Conservation (phyloP, 2,113 vertebrate genomes). For the Sorex araneus region DNA sequence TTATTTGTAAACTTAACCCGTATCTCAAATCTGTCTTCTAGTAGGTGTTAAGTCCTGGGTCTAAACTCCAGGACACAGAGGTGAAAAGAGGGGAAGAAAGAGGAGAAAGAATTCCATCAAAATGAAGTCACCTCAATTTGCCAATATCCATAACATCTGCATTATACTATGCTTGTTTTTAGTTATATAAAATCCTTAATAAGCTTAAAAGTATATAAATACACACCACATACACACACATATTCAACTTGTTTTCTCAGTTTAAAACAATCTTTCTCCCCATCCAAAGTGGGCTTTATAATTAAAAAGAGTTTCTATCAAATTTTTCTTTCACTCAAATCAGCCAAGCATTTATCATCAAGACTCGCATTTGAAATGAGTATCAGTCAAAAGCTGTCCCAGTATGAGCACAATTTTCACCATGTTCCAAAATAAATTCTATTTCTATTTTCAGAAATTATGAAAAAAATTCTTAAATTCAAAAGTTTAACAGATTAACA, state of each 20-base stretch:
- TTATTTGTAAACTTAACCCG: neutral
- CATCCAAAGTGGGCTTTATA: constrained; percentile 29
- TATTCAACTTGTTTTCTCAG: constrained; percentile 37
- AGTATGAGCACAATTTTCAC: neutral
- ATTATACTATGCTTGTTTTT: neutral
- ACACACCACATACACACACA: too few relatives aligned
- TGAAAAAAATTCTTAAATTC: constrained; percentile 13
- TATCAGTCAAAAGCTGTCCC: neutral
- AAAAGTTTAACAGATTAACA: constrained; percentile 42
- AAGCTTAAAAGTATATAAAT: constrained; percentile 28
- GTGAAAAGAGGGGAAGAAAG: too few relatives aligned
- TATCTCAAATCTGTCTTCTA: constrained; percentile 24
- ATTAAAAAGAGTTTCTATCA: constrained; percentile 16
- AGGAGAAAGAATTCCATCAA: too few relatives aligned
- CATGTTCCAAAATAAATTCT: constrained; percentile 34
- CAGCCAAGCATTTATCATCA: neutral
- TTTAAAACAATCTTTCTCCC: neutral
- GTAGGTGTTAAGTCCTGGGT: too few relatives aligned
- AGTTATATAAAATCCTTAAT: neutral
- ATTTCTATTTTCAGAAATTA: constrained; percentile 8
- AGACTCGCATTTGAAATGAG: constrained; percentile 19
- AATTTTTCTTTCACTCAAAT: neutral
- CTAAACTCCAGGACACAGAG: too few relatives aligned
- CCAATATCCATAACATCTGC: constrained; percentile 29
- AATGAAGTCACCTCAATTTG: neutral